Conservation (phyloP, 2,113 vertebrate genomes). For the Brachypteracias leptosomus region DNA sequence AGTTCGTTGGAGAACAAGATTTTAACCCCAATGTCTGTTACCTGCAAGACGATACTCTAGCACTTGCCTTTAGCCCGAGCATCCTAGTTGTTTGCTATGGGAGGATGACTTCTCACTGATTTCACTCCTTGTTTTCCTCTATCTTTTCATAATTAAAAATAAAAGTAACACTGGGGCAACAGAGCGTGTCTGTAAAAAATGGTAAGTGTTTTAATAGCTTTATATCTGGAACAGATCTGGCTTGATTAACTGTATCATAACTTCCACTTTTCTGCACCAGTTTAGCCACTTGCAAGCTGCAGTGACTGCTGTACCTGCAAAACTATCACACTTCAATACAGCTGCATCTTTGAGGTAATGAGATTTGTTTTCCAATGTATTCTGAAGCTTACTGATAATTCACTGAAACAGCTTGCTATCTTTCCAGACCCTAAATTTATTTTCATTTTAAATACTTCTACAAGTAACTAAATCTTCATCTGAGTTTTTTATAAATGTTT, state of each 20-base stretch:
- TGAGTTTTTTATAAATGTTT: not conserved
- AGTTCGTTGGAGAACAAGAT: not conserved
- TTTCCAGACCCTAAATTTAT: not conserved
- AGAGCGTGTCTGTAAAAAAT: not conserved
- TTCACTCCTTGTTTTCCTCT: not conserved
- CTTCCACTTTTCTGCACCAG: not conserved
- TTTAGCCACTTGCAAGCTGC: not conserved
- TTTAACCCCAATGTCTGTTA: accelerated
- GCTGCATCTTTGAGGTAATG: not conserved
- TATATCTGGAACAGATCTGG: not conserved
- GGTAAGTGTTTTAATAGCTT: not conserved
- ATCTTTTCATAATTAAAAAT: not conserved
- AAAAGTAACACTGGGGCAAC: not conserved
- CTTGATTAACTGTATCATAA: not conserved
- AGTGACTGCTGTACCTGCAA: not conserved
- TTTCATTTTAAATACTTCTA: not conserved
- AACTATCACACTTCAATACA: not conserved
- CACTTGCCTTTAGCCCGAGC: not conserved
- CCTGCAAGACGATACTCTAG: not conserved
- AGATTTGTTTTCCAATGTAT: not conserved
- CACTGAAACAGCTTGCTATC: accelerated
- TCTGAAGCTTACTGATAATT: not conserved
- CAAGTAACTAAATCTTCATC: not conserved
- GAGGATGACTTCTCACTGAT: not conserved
- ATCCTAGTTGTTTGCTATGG: not conserved